phyloP scores from a whole-genome alignment of 1,140 invertebrate genomes.

The Mercenaria mercenaria region DNA sequence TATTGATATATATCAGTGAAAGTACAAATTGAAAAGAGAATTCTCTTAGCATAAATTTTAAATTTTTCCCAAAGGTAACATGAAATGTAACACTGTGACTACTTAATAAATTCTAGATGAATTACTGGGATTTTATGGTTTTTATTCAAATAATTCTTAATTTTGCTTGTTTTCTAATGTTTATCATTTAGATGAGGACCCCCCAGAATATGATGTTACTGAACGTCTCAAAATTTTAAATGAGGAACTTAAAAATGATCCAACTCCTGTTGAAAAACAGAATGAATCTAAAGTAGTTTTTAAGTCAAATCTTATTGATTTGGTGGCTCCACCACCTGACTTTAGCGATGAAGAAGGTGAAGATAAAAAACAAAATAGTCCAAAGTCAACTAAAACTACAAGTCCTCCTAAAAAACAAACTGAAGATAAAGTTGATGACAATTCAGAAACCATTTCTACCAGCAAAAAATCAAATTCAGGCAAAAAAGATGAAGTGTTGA shows the following conservation, averaged over 20 bases:
- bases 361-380: constrained; percentile 61
- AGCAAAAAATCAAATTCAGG: constrained; percentile 60
- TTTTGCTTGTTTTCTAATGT: too few relatives aligned
- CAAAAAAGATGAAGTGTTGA: constrained; percentile 74
- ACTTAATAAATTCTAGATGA: too few relatives aligned
- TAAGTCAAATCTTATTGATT: constrained; percentile 82
- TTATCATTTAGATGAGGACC: constrained; percentile 78
- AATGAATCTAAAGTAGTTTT: constrained; percentile 79
- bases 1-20: too few relatives aligned
- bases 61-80: too few relatives aligned
- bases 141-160: too few relatives aligned
- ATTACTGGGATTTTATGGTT: too few relatives aligned
- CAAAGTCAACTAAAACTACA: constrained; percentile 58
- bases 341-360: constrained; percentile 77
- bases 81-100: too few relatives aligned
- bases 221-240: constrained; percentile 82
- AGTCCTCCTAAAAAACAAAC: constrained; percentile 36
- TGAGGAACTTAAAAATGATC: constrained; percentile 83
- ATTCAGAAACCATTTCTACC: constrained; percentile 55
- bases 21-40: too few relatives aligned
- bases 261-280: constrained; percentile 75
- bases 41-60: too few relatives aligned
- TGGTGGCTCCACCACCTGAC: constrained; percentile 81
- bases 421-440: constrained; percentile 55
- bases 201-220: constrained; percentile 83